Conservation (phyloP, 2,797 vertebrate species). For the Philypnodon macrostomus region DNA sequence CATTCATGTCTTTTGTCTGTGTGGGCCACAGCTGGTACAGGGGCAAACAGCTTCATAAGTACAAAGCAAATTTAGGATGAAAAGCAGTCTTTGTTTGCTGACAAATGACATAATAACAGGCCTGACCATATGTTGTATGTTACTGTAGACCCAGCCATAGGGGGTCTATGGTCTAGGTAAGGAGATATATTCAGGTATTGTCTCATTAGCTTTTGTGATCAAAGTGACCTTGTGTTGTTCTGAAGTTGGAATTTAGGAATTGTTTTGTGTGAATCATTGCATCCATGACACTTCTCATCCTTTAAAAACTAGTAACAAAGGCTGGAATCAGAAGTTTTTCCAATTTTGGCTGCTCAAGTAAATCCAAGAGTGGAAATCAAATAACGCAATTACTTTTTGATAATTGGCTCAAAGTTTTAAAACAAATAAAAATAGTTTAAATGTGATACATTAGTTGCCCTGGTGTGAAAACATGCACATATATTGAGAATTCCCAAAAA, state of each 20-base stretch:
- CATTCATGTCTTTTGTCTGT: not conserved
- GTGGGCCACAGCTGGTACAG: not conserved
- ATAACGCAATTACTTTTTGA: too few species aligned
- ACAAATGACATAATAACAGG: not conserved
- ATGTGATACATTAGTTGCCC: too few species aligned
- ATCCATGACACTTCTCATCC: not conserved
- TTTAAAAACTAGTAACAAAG: not conserved
- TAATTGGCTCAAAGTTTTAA: too few species aligned
- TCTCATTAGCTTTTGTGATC: conserved; percentile 1
- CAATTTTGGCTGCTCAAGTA: too few species aligned
- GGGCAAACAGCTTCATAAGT: not conserved
- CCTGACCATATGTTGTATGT: not conserved
- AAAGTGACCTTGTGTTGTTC: conserved; percentile 5
- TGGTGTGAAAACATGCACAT: too few species aligned
- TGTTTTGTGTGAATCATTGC: not conserved
- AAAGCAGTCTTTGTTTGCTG: not conserved
- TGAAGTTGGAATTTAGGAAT: not conserved
- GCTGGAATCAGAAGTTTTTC: too few species aligned
- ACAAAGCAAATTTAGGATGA: too few species aligned
- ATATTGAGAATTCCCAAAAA: too few species aligned
- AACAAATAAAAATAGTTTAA: too few species aligned
- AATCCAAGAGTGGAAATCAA: too few species aligned
- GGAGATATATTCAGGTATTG: conserved; percentile 1
- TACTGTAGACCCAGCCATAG: not conserved
- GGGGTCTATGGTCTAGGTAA: too few species aligned